These are phyloP conservation scores for Enteromius fasciolatus DNA, from an alignment of 2,797 vertebrate genomes.

Conservation along the genomic window DNA sequence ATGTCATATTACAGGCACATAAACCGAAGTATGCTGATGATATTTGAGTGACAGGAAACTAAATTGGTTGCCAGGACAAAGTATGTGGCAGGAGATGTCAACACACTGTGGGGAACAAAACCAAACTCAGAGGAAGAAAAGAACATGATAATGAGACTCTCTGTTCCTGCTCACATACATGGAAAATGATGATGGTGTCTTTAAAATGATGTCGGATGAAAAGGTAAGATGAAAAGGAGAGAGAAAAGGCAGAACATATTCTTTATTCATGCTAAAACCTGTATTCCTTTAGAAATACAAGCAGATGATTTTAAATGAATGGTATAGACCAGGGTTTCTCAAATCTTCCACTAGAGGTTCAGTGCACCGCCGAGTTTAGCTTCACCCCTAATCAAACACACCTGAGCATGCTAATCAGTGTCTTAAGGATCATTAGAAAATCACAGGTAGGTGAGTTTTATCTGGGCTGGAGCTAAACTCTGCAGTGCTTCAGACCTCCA, in stretches of 20 bases:
- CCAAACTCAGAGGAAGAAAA: not conserved
- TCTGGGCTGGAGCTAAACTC: too few species aligned
- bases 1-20: not conserved
- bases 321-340: not conserved
- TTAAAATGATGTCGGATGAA: constrained; percentile 23
- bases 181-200: constrained; percentile 36
- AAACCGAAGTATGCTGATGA: constrained; percentile 67
- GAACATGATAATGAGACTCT: constrained; percentile 23
- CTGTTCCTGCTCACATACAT: not conserved
- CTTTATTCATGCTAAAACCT: constrained; percentile 1
- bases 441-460: too few species aligned
- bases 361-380: too few species aligned
- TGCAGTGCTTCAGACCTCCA: too few species aligned
- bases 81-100: constrained; percentile 2
- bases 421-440: too few species aligned
- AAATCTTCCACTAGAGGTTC: too few species aligned
- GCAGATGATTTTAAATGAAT: not conserved
- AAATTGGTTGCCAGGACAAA: constrained; percentile 35
- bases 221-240: constrained; percentile 43
- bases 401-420: too few species aligned
- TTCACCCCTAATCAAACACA: too few species aligned
- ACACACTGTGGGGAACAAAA: constrained; percentile 12
- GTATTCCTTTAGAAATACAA: constrained; percentile 13
- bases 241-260: not conserved
- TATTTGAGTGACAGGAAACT: constrained; percentile 65